phyloP scores from a whole-genome alignment of 2,113 vertebrate species.

The Talpa occidentalis region DNA sequence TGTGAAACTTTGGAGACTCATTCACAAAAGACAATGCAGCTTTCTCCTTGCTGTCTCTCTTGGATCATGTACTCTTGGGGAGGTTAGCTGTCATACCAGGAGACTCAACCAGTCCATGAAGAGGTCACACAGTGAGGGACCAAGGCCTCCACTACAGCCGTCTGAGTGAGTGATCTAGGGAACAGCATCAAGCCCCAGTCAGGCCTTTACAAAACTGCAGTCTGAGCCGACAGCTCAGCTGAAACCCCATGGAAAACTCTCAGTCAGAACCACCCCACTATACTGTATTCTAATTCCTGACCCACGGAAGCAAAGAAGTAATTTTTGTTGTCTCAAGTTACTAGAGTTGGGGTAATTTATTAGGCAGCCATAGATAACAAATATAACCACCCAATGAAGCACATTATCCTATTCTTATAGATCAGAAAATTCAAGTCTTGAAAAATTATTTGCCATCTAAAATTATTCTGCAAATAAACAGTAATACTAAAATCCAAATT shows the following conservation, averaged over 20 bases:
- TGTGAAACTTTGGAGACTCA: neutral
- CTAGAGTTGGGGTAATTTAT: neutral
- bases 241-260: neutral
- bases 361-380: neutral
- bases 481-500: neutral
- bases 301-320: neutral
- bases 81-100: neutral
- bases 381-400: neutral
- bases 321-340: neutral
- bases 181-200: neutral
- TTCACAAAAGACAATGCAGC: neutral
- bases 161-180: neutral
- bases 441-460: conserved; percentile 29
- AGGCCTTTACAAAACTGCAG: neutral
- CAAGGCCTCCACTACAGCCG: neutral
- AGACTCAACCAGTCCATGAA: neutral
- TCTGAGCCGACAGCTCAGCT: neutral
- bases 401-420: neutral
- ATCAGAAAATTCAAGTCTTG: conserved; percentile 28
- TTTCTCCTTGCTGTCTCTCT: neutral
- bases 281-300: neutral
- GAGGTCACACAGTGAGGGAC: neutral
- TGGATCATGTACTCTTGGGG: too few species aligned
- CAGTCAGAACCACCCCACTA: neutral
- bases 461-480: conserved; percentile 5